A percentile compares a stretch with the other conserved stretches of the same genome.
Conservation (phyloP, 2,113 vertebrate species). For the Lophius piscatorius region DNA sequence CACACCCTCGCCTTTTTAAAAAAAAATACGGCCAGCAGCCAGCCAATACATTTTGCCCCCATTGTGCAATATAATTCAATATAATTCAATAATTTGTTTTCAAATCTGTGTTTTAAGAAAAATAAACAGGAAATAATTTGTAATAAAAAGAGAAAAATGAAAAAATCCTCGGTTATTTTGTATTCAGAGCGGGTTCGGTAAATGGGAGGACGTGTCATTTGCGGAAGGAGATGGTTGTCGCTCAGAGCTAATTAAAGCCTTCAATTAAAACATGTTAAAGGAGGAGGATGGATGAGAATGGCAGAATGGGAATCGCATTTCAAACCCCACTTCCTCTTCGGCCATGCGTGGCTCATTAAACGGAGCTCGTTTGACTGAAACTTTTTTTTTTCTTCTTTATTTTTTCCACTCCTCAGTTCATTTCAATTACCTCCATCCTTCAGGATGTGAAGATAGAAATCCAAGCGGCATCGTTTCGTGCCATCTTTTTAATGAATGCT, state of each 20-base stretch:
- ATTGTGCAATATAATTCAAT: not conserved
- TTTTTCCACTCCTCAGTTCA: conserved; percentile 19
- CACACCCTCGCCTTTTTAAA: conserved; percentile 30
- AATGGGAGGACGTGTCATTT: conserved; percentile 56
- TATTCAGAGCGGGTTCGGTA: conserved; percentile 25
- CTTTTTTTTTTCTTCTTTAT: conserved; percentile 18
- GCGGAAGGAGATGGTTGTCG: conserved; percentile 30
- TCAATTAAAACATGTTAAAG: conserved; percentile 63
- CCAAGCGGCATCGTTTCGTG: conserved; percentile 39
- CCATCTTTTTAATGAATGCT: conserved; percentile 56
- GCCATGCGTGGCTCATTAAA: conserved; percentile 48
- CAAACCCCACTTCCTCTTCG: conserved; percentile 63
- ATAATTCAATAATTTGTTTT: conserved; percentile 30
- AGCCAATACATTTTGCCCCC: conserved; percentile 18
- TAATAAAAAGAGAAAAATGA: too few relatives aligned
- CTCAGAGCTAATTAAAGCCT: conserved; percentile 72
- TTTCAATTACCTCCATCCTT: conserved; percentile 8
- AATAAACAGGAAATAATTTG: too few relatives aligned
- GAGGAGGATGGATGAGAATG: conserved; percentile 21
- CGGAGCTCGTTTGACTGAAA: conserved; percentile 37
- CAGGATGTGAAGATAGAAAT: conserved; percentile 21
- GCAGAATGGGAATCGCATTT: conserved; percentile 59
- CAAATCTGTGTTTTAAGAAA: conserved; percentile 14
- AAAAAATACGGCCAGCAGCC: conserved; percentile 56
- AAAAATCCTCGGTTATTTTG: conserved; percentile 14